A percentile compares a stretch with the other conserved stretches of the same genome.
Conservation (phyloP, 37 sponge, comb jelly and placozoan species). For the Corticium candelabrum region DNA sequence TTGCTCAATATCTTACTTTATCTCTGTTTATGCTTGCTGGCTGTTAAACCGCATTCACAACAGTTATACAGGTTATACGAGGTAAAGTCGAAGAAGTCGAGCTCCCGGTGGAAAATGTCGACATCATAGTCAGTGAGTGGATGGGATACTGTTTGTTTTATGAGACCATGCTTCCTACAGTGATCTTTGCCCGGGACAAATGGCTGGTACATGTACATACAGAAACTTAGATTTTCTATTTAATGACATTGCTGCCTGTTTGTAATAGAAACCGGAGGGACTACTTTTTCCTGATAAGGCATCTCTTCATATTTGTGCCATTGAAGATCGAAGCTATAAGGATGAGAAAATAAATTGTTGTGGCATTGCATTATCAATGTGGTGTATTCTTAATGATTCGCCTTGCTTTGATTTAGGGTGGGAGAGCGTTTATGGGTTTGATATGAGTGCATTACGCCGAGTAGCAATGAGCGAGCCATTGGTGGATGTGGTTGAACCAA, state of each 20-base stretch:
- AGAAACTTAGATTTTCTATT: too few species aligned
- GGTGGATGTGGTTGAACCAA: constrained; percentile 88
- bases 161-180: constrained; percentile 94
- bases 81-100: constrained; percentile 93
- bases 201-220: constrained; percentile 92
- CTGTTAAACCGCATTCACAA: too few species aligned
- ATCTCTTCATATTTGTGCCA: constrained; percentile 73
- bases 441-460: constrained; percentile 83
- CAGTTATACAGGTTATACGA: constrained; percentile 54
- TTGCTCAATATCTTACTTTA: neutral
- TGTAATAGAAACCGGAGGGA: constrained; percentile 68
- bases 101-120: constrained; percentile 81
- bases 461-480: constrained; percentile 89
- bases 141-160: constrained; percentile 99
- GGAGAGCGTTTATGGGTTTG: constrained; percentile 97
- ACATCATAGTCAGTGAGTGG: constrained; percentile 96
- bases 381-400: neutral
- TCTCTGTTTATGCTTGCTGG: neutral
- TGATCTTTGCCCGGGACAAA: constrained; percentile 88
- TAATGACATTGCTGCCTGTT: too few species aligned
- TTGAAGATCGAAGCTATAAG: constrained; percentile 95
- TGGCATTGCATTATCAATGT: neutral
- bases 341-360: constrained; percentile 91
- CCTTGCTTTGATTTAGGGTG: constrained; percentile 49
- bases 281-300: constrained; percentile 90